A percentile compares a stretch with the other conserved stretches of the same genome.
Conservation (phyloP, 2,888 invertebrate species). For the Plagodis pulveraria region DNA sequence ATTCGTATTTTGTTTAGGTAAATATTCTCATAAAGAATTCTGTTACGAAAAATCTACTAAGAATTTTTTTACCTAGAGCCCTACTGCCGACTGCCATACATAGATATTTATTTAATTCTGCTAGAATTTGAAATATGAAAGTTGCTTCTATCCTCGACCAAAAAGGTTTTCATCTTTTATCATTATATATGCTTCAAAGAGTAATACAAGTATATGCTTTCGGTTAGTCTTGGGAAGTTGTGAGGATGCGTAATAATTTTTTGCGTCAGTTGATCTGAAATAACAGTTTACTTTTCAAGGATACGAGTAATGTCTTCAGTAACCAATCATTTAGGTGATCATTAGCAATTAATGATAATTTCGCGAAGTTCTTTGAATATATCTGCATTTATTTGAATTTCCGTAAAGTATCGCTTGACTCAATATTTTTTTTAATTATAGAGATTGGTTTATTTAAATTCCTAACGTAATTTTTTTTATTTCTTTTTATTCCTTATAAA, state of each 20-base stretch:
- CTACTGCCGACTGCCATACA: slow-evolving; percentile 18
- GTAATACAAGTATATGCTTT: background rate
- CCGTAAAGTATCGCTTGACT: no score
- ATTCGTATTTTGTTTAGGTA: slow-evolving; percentile 21
- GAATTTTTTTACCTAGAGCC: slow-evolving; percentile 18
- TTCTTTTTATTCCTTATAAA: no score
- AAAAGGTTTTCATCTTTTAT: slow-evolving; percentile 21
- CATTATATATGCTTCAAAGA: background rate
- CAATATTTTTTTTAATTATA: no score
- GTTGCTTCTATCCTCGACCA: slow-evolving; percentile 11
- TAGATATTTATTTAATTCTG: slow-evolving; percentile 20
- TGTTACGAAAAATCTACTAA: slow-evolving; percentile 13
- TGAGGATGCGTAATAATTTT: background rate
- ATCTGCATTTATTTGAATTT: background rate
- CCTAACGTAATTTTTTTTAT: no score
- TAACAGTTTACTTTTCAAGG: no score
- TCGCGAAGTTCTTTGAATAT: background rate
- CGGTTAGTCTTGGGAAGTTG: slow-evolving; percentile 12
- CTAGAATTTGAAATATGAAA: slow-evolving; percentile 18
- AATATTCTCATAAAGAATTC: slow-evolving; percentile 18
- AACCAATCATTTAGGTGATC: no score
- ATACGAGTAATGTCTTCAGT: no score
- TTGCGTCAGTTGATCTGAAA: background rate
- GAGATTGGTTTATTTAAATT: no score
- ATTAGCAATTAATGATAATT: no score